These are phyloP conservation scores for Apamea anceps DNA, from an alignment of 2,888 invertebrate genomes.

Conservation along the genomic window DNA sequence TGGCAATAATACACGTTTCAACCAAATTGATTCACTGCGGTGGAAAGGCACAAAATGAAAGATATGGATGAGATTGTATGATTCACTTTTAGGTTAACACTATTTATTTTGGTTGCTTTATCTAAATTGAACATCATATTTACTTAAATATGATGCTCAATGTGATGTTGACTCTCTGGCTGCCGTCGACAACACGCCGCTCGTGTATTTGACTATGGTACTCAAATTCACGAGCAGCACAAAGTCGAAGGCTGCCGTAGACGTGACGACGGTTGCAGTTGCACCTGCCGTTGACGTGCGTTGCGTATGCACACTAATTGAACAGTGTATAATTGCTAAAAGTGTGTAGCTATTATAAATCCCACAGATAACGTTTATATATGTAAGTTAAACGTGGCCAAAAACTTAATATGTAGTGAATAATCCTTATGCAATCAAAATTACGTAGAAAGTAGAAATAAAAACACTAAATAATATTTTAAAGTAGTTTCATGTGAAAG, in stretches of 20 bases:
- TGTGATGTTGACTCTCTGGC: background rate
- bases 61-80: background rate
- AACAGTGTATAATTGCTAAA: background rate
- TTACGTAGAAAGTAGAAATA: constrained; percentile 18
- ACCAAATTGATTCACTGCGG: background rate
- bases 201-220: background rate
- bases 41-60: background rate
- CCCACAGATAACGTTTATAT: background rate
- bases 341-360: background rate
- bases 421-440: constrained; percentile 15
- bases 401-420: constrained; percentile 28
- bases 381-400: constrained; percentile 12
- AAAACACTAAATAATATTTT: constrained; percentile 3
- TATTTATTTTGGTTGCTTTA: background rate
- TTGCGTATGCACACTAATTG: background rate
- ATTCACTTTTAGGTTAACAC: background rate
- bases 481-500: constrained; percentile 1
- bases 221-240: background rate
- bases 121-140: background rate
- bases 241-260: background rate
- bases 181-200: background rate
- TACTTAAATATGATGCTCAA: too few relatives aligned
- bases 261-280: background rate
- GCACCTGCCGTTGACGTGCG: too few relatives aligned
- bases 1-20: constrained; percentile 7